phyloP scores from a whole-genome alignment of 2,113 vertebrate genomes.

The Phocoena phocoena region DNA sequence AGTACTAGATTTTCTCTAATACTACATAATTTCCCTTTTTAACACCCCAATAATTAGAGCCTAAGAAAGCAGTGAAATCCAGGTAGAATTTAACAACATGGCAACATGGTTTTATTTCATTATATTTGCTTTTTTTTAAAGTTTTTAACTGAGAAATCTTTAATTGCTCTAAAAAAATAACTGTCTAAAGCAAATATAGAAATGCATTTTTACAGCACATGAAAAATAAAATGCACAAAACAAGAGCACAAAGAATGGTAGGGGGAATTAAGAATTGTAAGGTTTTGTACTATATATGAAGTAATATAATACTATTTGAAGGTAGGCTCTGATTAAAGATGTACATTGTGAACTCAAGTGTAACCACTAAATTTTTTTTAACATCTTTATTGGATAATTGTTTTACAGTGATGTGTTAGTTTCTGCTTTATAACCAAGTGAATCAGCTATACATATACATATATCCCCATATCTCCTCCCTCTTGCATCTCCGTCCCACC shows the following conservation, averaged over 20 bases:
- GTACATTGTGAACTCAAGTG: background rate
- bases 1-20: background rate
- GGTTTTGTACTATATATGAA: background rate
- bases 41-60: background rate
- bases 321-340: background rate
- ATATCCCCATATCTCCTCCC: too few species aligned
- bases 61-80: background rate
- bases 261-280: background rate
- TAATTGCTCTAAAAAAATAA: constrained; percentile 37
- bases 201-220: background rate
- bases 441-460: too few species aligned
- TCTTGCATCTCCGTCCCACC: too few species aligned
- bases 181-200: background rate
- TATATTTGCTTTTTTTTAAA: background rate
- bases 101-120: background rate
- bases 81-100: background rate
- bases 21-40: background rate
- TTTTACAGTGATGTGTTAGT: too few species aligned
- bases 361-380: background rate
- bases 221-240: constrained; percentile 18
- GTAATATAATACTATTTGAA: background rate
- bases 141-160: background rate
- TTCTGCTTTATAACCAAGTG: too few species aligned
- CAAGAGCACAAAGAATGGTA: background rate
- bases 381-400: too few species aligned